Evolutionary conservation across 2,113 vertebrate genomes (phyloP).

Genomic region (Channa argus): DNA sequence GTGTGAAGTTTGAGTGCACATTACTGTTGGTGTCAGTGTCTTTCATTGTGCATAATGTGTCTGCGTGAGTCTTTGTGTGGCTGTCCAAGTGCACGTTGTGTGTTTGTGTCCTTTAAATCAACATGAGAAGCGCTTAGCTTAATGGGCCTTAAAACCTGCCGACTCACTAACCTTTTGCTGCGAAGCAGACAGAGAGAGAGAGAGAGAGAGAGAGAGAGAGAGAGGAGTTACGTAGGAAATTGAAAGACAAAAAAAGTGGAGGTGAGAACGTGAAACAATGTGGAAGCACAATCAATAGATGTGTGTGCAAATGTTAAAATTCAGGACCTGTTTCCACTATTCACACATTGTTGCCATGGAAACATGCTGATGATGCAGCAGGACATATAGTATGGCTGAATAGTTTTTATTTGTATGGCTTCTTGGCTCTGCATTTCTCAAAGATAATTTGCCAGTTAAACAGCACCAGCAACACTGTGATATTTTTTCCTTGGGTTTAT

Average conservation of each 20-base stretch:
- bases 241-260: slow-evolving; percentile 39
- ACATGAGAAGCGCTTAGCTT: slow-evolving; percentile 42
- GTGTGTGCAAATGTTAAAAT: slow-evolving; percentile 34
- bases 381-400: slow-evolving; percentile 15
- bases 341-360: slow-evolving; percentile 49
- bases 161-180: slow-evolving; percentile 44
- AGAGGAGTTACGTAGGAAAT: slow-evolving; percentile 34
- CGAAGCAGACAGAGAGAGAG: neutral
- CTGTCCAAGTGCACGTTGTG: slow-evolving; percentile 1
- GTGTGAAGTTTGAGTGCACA: slow-evolving; percentile 47
- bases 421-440: neutral
- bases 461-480: neutral
- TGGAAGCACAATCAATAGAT: slow-evolving; percentile 44
- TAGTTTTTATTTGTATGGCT: slow-evolving; percentile 12
- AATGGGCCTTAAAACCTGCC: slow-evolving; percentile 60
- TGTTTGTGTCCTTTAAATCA: slow-evolving; percentile 56
- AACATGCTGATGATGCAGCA: slow-evolving; percentile 50
- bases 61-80: slow-evolving; percentile 22
- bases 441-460: neutral
- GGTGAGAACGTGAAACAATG: slow-evolving; percentile 50
- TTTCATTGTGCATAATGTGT: slow-evolving; percentile 16
- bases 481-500: too few relatives aligned
- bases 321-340: slow-evolving; percentile 22
- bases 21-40: slow-evolving; percentile 33
- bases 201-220: neutral